These are phyloP conservation scores for Deroplatys truncata DNA, from an alignment of 2,888 invertebrate genomes.

Conservation along the genomic window DNA sequence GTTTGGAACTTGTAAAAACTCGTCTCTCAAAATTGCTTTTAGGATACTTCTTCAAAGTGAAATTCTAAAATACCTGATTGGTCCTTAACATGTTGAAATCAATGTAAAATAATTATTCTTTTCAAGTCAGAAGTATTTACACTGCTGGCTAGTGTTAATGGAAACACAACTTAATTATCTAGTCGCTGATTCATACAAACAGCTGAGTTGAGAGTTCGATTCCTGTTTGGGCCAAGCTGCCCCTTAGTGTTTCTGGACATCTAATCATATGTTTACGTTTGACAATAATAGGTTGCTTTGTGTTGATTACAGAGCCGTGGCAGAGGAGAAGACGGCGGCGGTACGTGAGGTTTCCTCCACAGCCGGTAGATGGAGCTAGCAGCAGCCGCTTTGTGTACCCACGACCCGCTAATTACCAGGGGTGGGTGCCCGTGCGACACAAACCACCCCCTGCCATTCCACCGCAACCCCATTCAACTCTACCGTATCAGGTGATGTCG, in stretches of 20 bases:
- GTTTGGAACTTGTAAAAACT: too few species aligned
- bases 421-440: not conserved
- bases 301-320: not conserved
- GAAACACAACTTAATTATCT: too few species aligned
- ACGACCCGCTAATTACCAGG: not conserved
- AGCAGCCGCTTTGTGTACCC: not conserved
- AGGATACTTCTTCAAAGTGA: too few species aligned
- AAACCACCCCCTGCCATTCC: not conserved
- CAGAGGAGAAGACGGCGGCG: not conserved
- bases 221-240: not conserved
- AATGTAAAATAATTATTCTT: too few species aligned
- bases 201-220: not conserved
- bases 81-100: too few species aligned
- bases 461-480: not conserved
- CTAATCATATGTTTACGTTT: not conserved
- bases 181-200: too few species aligned
- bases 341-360: conserved; percentile 3
- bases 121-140: too few species aligned
- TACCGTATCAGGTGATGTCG: not conserved
- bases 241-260: not conserved
- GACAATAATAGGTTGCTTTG: not conserved
- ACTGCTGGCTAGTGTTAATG: too few species aligned
- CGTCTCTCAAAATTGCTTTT: too few species aligned
- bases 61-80: too few species aligned
- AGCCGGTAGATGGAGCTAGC: not conserved